A percentile compares a stretch with the other conserved stretches of the same genome.
phyloP scores from a whole-genome alignment of 2,888 invertebrate genomes.

The Tricholauxania praeusta region DNA sequence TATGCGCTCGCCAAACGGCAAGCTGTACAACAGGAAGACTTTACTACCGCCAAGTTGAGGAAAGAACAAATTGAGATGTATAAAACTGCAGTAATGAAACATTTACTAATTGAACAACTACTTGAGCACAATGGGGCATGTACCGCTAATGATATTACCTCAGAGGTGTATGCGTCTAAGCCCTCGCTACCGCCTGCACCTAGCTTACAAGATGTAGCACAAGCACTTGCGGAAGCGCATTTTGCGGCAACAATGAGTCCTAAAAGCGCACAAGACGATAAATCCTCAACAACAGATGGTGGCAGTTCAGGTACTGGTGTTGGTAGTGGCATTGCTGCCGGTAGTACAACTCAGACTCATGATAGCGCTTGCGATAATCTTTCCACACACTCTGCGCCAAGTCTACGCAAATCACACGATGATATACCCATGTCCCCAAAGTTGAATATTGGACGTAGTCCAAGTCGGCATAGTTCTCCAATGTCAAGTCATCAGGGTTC shows the following conservation, averaged over 20 bases:
- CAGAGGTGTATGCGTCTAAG: slow-evolving; percentile 64
- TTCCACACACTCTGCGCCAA: slow-evolving; percentile 50
- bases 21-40: slow-evolving; percentile 93
- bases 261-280: slow-evolving; percentile 60
- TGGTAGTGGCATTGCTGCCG: slow-evolving; percentile 41
- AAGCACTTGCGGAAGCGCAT: slow-evolving; percentile 62
- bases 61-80: slow-evolving; percentile 91
- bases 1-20: slow-evolving; percentile 92
- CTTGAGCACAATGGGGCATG: slow-evolving; percentile 82
- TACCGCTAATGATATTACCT: slow-evolving; percentile 62
- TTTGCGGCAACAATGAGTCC: slow-evolving; percentile 59
- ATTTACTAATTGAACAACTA: slow-evolving; percentile 80
- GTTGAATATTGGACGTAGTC: slow-evolving; percentile 59
- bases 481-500: slow-evolving; percentile 72
- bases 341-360: neutral
- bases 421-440: slow-evolving; percentile 66
- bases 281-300: slow-evolving; percentile 60
- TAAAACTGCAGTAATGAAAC: slow-evolving; percentile 79
- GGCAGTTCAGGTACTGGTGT: slow-evolving; percentile 47
- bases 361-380: slow-evolving; percentile 48
- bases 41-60: slow-evolving; percentile 89
- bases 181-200: slow-evolving; percentile 65
- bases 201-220: slow-evolving; percentile 67
- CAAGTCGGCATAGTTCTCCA: slow-evolving; percentile 70
- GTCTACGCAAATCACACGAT: slow-evolving; percentile 62